Evolutionary conservation across 2,888 invertebrate species (phyloP), one percentile per base, ranked within the genome.

Genomic region (Orthosia gracilis): DNA sequence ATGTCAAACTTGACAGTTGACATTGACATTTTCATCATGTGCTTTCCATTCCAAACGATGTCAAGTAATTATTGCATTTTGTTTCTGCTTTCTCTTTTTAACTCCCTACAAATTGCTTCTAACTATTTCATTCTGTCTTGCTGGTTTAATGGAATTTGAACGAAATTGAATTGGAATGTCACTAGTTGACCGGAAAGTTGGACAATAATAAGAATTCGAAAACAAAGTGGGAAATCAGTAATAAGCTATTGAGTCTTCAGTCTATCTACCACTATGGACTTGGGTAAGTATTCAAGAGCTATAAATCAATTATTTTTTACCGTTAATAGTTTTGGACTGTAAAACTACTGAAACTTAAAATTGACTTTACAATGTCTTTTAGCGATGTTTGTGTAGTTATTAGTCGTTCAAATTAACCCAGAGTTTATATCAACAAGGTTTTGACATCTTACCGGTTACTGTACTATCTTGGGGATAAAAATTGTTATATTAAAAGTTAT

Each of bases 81-180:
- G 0, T 54, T 57, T 65, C 52, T 78, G n/a, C n/a, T 69, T 17
- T 75, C 78, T 69, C 80, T 78, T 50, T 78, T 65, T 49, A n/a
- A 26, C 62, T 0, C 1, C 47, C 0, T 3, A 18, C 0, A 13
- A 54, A 47, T 13, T 1, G 21, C 3, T 0, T 59, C 2, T 12
- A 49, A 2, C 65, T 49, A 1, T 75, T 57, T 69, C 69, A 47
- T 55, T 3, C 12, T 7, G 0, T 4, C 21, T 21, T 21, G 11
- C 7, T 65, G 15, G 4, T n/a, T 52, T 18, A 52, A 12, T 55
- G 15, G 1, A 4, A 12, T 31, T 52, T 40, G 0, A 73, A 65
- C 50, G 15, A 26, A 66, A 58, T 45, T 15, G 15, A 40, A 31
- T 58, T 64, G 40, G 47, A 74, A 65, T 59, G 57, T 15, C n/a